Evolutionary conservation across 2,113 vertebrate species (phyloP).

Genomic region (Petromus typicus): DNA sequence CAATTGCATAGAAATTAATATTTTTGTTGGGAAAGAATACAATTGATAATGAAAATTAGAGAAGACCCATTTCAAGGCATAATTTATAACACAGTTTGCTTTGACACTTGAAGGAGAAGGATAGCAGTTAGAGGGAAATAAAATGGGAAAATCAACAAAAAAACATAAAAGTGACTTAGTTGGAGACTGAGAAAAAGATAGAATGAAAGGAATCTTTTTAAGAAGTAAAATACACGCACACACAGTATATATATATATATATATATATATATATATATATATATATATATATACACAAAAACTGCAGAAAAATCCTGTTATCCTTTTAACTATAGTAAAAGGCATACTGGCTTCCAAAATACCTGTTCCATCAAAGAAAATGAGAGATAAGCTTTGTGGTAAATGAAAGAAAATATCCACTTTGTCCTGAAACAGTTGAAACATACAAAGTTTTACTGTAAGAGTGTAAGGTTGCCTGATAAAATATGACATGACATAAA

Average conservation of each 20-base stretch:
- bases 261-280: neutral
- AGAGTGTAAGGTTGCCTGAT: neutral
- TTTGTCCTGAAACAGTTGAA: constrained; percentile 26
- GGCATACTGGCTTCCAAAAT: neutral
- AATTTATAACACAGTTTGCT: neutral
- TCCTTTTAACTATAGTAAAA: constrained; percentile 45
- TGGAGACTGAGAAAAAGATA: neutral
- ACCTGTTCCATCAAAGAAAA: constrained; percentile 1
- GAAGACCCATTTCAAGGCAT: neutral
- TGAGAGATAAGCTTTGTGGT: neutral
- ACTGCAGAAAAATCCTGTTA: neutral
- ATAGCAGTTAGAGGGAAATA: neutral
- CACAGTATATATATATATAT: neutral
- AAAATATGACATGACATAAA: constrained; percentile 32
- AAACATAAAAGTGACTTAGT: neutral
- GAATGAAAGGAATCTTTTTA: constrained; percentile 12
- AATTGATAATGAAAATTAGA: constrained; percentile 7
- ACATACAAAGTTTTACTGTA: constrained; percentile 13
- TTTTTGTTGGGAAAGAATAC: constrained; percentile 3
- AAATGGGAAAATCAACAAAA: constrained; percentile 26
- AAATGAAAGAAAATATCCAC: constrained; percentile 50
- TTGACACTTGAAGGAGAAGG: constrained; percentile 20
- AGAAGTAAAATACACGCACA: neutral
- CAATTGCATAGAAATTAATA: constrained; percentile 51
- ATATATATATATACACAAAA: neutral